Evolutionary conservation across 2,113 vertebrate species (phyloP), one percentile per base, ranked within the genome.

Genomic region (Megalops atlanticus): DNA sequence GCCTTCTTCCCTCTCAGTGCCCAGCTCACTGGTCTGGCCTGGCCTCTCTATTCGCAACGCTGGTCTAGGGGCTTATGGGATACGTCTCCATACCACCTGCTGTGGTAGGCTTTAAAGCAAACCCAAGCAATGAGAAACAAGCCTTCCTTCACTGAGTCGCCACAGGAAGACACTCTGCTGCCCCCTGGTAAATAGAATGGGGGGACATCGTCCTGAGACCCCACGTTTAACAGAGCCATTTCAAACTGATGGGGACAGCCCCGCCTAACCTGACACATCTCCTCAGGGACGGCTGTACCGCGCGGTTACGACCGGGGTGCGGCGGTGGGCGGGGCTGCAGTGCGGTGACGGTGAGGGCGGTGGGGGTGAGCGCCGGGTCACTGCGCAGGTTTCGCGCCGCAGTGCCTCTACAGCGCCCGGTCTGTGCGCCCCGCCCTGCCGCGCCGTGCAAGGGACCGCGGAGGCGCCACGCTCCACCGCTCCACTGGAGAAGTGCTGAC

Each of bases 401-500:
- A 11, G 7, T 5, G n/a, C n/a, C n/a, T 64, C n/a, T 64, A 1
- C n/a, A 4, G 49, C 49, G 1, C 18, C 49, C 49, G 18, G n/a
- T n/a, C n/a, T n/a, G n/a, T n/a, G n/a, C n/a, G n/a, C n/a, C n/a
- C 18, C 2, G 49, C 49, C 16, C 49, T 6, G 3, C 58, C 8
- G 5, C 58, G 27, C n/a, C n/a, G 0, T 11, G 24, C n/a, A 7
- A 64, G 5, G n/a, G n/a, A 31, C 58, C 58, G n/a, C 58, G 31
- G 58, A 64, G 58, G 2, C 58, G 58, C 58, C n/a, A 5, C 58
- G 58, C 58, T 64, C 33, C 36, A 8, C 27, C 11, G 33, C 77
- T 11, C 76, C 36, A 35, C 71, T 39, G 77, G 33, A 75, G 68
- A 85, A 79, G 73, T 78, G 72, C 71, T 77, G 80, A 72, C 68